Evolutionary conservation across 2,888 invertebrate species (phyloP), one percentile per base, ranked within the genome.

Genomic region (Nomada ruficornis): DNA sequence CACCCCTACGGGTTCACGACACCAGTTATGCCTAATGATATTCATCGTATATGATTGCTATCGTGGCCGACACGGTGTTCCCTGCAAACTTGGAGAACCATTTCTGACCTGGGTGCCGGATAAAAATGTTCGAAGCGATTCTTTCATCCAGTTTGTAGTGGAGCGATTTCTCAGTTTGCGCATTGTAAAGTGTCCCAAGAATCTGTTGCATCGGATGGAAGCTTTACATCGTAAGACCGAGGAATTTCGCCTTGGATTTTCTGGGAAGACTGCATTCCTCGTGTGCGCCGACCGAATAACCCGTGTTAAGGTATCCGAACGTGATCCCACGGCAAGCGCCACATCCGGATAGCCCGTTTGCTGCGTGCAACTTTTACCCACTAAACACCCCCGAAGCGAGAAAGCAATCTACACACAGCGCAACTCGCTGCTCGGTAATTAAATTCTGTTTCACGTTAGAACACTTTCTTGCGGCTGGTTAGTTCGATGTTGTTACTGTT

Each of bases 261-360:
- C 36, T 23, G 62, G 26, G 47, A 73, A 69, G 26, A 29, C 13
- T 26, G 65, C 20, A 74, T 79, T 81, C 79, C 81, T 7, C 15
- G 60, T 60, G 65, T 57, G 71, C 74, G n/a, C 20, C 62, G 74
- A 57, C 57, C 83, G 82, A 84, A 83, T 83, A 85, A 74, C 67
- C 77, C 76, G 63, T 77, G 81, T 85, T 79, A 77, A 64, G 83
- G 79, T 65, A 77, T 80, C 52, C 67, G 47, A 23, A 62, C n/a
- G 52, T 29, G 64, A 55, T 36, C 9, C 29, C 29, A 26, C 42
- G 20, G 26, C 60, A 59, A 77, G 36, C 50, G 26, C 59, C 50
- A 10, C 26, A 47, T 23, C 42, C 47, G 23, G 29, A 3, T 3
- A 10, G 15, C 47, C 18, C 44, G 26, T 67, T 67, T 54, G 9